Conservation (phyloP, 2,113 vertebrate genomes). For the Nyctibius bracteatus region DNA sequence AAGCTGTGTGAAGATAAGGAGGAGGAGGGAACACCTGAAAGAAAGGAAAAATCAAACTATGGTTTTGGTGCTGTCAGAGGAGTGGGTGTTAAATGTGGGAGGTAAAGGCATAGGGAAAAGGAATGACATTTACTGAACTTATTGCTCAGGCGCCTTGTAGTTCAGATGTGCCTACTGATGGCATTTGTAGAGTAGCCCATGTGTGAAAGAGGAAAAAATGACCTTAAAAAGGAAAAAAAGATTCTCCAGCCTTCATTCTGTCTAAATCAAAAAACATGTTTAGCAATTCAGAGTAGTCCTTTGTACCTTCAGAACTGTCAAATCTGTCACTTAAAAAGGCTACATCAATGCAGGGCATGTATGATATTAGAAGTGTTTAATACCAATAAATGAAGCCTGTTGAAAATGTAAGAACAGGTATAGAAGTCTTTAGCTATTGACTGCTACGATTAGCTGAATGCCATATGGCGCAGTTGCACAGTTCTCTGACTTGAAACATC, state of each 20-base stretch:
- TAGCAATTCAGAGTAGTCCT: background rate
- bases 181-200: background rate
- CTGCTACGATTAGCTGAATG: accelerated
- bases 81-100: background rate
- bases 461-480: background rate
- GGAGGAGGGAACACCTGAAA: background rate
- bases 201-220: background rate
- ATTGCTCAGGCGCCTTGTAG: background rate
- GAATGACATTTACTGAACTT: slow-evolving; percentile 27
- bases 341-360: background rate
- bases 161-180: background rate
- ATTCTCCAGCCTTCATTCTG: background rate
- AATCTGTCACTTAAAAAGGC: background rate
- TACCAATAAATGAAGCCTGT: background rate
- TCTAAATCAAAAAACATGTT: background rate
- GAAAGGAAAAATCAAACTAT: background rate
- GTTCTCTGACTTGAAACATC: background rate
- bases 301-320: background rate
- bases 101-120: background rate
- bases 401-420: background rate
- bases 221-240: background rate
- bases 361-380: background rate
- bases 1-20: background rate
- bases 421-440: background rate
- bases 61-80: background rate